phyloP scores from a whole-genome alignment of 2,888 invertebrate species.

The Venustoraphidia nigricollis region DNA sequence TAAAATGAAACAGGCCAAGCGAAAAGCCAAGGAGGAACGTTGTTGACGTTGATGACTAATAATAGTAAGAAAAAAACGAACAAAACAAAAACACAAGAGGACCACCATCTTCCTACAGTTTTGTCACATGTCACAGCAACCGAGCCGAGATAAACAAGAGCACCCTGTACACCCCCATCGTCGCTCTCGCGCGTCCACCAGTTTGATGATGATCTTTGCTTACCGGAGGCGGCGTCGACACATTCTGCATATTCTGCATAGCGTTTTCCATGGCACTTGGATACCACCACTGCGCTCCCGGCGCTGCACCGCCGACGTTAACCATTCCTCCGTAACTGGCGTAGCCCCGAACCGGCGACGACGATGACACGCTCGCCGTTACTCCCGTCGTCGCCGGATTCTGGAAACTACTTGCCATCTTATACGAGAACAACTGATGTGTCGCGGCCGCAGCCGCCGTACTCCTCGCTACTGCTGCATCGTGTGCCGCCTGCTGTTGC shows the following conservation, averaged over 20 bases:
- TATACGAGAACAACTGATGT: slow-evolving; percentile 70
- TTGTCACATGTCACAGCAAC: no score
- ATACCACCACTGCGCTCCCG: slow-evolving; percentile 62
- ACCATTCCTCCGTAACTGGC: slow-evolving; percentile 28
- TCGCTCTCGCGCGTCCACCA: not conserved
- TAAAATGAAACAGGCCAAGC: not conserved
- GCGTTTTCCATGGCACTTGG: slow-evolving; percentile 42
- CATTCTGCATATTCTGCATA: slow-evolving; percentile 30
- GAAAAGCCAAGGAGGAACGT: not conserved
- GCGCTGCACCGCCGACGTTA: slow-evolving; percentile 27
- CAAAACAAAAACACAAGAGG: slow-evolving; percentile 2
- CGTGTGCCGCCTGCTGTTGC: slow-evolving; percentile 29
- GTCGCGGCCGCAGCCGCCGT: slow-evolving; percentile 40
- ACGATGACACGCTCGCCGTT: slow-evolving; percentile 44
- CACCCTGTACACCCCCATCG: not conserved
- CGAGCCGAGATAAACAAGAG: not conserved
- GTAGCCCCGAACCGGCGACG: slow-evolving; percentile 40
- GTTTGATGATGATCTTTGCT: not conserved
- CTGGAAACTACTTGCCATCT: slow-evolving; percentile 74
- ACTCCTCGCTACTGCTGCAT: slow-evolving; percentile 37
- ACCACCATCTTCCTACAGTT: slow-evolving; percentile 1
- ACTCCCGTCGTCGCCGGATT: slow-evolving; percentile 50
- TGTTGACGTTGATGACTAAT: no score
- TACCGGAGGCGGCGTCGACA: slow-evolving; percentile 10
- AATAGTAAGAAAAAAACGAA: no score